These are phyloP conservation scores for Nymphalis urticae DNA, from an alignment of 2,888 invertebrate species.

Conservation along the genomic window DNA sequence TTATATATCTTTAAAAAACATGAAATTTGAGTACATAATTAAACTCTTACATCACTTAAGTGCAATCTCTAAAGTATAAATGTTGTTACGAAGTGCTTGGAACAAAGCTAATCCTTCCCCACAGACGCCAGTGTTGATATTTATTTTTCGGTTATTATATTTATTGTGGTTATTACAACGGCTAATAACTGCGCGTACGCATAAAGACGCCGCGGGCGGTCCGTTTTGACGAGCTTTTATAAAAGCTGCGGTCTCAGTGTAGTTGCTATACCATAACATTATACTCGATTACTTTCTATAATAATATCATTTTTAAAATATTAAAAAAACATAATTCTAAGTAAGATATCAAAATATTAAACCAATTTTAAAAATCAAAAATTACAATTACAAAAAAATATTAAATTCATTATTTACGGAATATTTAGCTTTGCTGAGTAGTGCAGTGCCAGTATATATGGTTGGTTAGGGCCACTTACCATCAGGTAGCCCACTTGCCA, in stretches of 20 bases:
- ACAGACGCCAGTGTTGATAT: conserved; percentile 13
- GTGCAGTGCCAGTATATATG: too few species aligned
- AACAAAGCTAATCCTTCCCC: conserved; percentile 12
- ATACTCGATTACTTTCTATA: too few species aligned
- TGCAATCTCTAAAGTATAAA: conserved; percentile 13
- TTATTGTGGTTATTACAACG: conserved; percentile 2
- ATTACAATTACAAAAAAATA: too few species aligned
- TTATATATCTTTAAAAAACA: background rate
- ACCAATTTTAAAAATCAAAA: background rate
- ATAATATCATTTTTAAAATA: too few species aligned
- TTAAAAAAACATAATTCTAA: background rate
- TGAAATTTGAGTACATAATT: background rate
- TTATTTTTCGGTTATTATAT: conserved; percentile 23
- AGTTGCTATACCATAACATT: background rate
- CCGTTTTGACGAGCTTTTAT: conserved; percentile 10
- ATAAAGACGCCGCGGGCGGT: conserved; percentile 40
- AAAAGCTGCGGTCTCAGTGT: background rate
- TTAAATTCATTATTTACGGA: too few species aligned
- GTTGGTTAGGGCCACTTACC: too few species aligned
- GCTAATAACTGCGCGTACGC: conserved; percentile 8
- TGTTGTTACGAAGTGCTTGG: conserved; percentile 4
- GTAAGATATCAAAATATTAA: background rate
- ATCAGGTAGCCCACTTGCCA: too few species aligned
- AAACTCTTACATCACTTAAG: conserved; percentile 10
- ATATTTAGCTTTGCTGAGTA: too few species aligned